These are phyloP conservation scores for Bombylius major DNA, from an alignment of 2,888 invertebrate genomes.

Conservation along the genomic window DNA sequence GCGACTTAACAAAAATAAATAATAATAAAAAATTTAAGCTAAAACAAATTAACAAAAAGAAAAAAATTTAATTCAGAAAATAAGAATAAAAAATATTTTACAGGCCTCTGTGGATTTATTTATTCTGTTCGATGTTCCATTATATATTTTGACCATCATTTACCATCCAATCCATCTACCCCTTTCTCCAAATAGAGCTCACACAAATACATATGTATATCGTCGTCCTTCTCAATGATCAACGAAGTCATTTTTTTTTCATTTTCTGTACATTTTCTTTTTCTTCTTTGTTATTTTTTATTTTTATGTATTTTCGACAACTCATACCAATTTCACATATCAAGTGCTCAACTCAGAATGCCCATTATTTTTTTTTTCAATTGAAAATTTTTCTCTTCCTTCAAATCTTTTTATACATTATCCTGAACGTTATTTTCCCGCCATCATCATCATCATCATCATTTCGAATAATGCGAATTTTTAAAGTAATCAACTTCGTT, in stretches of 20 bases:
- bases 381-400: constrained; percentile 8
- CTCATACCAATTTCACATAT: too few species aligned
- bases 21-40: not conserved
- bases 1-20: too few species aligned
- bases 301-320: too few species aligned
- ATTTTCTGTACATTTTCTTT: not conserved
- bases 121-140: constrained; percentile 13
- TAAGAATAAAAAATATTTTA: constrained; percentile 8
- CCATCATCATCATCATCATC: not conserved
- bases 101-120: constrained; percentile 14
- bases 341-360: constrained; percentile 2
- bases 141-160: too few species aligned
- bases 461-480: constrained; percentile 13
- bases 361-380: constrained; percentile 14
- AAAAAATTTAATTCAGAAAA: not conserved
- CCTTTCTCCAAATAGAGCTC: not conserved
- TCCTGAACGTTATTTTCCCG: constrained; percentile 10
- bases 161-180: too few species aligned
- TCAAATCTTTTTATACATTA: constrained; percentile 1
- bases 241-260: not conserved
- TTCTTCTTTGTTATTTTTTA: not conserved
- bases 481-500: constrained; percentile 13
- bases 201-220: constrained; percentile 11
- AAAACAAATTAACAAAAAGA: not conserved
- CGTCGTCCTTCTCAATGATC: too few species aligned